Base-by-base conservation (phyloP, 2,113 vertebrate species). In the Apodemus sylvaticus region DNA sequence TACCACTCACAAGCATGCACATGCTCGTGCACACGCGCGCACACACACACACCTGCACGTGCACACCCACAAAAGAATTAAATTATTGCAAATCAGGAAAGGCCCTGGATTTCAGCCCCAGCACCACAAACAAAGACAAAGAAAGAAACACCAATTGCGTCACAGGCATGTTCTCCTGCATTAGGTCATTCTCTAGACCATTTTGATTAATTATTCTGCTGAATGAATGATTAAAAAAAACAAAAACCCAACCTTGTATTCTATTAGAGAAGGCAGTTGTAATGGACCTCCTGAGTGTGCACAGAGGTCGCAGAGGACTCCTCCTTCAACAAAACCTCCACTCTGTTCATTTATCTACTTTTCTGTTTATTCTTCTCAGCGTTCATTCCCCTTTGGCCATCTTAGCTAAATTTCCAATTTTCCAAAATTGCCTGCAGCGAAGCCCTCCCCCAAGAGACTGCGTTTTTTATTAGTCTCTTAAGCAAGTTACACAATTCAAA, bases 401-500 rank as follows among this genome's bases (percentile, higher is more conserved):
- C 83, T 96, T 91, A 94, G 93, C 64, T 86, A 82, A 51, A 91
- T 55, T 36, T 93, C 77, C 73, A 86, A 29, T 94, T 95, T 73
- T 93, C 90, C 85, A 64, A 90, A 92, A 89, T 12, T 95, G 74
- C 89, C 86, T 31, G 68, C 86, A 0, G 1, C 36, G 91, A 92
- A 98, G 70, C 34, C 92, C 6, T 94, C 90, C 31, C 92, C 6
- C 74, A 89, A 91, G 87, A 97, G 91, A 86, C 48, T 97, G 17
- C 74, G 71, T 97, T 79, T 81, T 97, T 97, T 97, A 91, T 96
- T 96, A 94, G 93, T 96, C 97, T 98, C 97, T 98, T 98, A 94
- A 97, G 91, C 97, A 98, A 98, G 97, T 97, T 98, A 97, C 64
- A 94, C 97, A 96, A 98, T 98, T 98, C 97, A 97, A 1, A 95